Conservation (phyloP, 2,113 vertebrate genomes). For the Elephantulus edwardii region DNA sequence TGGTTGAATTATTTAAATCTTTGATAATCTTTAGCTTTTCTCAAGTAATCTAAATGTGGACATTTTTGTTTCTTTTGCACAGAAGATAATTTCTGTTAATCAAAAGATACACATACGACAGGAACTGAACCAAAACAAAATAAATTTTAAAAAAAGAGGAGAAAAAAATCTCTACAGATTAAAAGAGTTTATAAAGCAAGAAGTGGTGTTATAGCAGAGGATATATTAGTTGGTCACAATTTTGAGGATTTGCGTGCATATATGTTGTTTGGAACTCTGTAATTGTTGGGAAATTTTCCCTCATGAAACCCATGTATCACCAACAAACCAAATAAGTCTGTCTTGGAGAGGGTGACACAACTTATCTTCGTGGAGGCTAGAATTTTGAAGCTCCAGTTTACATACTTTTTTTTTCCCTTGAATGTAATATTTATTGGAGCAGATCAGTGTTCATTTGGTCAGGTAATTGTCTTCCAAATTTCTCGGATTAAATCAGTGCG, state of each 20-base stretch:
- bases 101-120: conserved; percentile 65
- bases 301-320: conserved; percentile 5
- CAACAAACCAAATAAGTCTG: too few relatives aligned
- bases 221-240: conserved; percentile 49
- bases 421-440: too few relatives aligned
- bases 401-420: too few relatives aligned
- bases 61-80: conserved; percentile 63
- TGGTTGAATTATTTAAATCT: conserved; percentile 86
- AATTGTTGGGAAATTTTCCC: conserved; percentile 58
- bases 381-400: too few relatives aligned
- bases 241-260: conserved; percentile 22
- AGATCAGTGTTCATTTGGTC: too few relatives aligned
- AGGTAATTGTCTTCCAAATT: too few relatives aligned
- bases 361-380: too few relatives aligned
- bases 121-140: conserved; percentile 26
- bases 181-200: conserved; percentile 69
- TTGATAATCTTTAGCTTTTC: conserved; percentile 86
- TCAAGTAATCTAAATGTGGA: conserved; percentile 70
- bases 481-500: too few relatives aligned
- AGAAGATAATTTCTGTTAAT: conserved; percentile 75
- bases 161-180: not conserved
- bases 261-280: conserved; percentile 13
- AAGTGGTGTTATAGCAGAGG: not conserved
- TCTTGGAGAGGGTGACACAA: too few relatives aligned
- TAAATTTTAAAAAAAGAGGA: not conserved